Evolutionary conservation across 2,113 vertebrate species (phyloP).

Genomic region (Vidua chalybeata): DNA sequence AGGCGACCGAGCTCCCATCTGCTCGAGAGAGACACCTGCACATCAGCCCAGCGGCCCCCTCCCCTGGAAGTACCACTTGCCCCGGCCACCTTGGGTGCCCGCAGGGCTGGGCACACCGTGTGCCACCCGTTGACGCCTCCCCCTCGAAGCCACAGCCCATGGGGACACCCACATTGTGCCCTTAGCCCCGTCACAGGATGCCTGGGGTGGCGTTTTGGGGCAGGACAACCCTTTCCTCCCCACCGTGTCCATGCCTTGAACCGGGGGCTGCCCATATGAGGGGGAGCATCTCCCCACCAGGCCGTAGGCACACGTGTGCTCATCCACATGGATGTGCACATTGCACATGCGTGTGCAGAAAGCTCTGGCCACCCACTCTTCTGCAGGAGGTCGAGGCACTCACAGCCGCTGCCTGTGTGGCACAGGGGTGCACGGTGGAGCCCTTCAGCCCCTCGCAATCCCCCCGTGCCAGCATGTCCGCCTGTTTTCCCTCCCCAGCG

Average conservation of each 20-base stretch:
- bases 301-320: not conserved
- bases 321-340: not conserved
- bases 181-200: rapidly evolving
- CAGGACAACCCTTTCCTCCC: not conserved
- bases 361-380: not conserved
- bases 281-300: not conserved
- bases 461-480: not conserved
- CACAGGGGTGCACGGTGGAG: not conserved
- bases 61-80: not conserved
- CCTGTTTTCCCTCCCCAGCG: not conserved
- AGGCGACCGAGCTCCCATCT: slow-evolving; percentile 78
- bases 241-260: rapidly evolving
- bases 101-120: not conserved
- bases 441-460: not conserved
- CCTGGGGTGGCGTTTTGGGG: not conserved
- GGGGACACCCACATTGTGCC: not conserved
- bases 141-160: not conserved
- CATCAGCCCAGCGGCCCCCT: not conserved
- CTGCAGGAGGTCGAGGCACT: not conserved
- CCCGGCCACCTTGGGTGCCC: not conserved
- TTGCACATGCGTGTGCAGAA: not conserved
- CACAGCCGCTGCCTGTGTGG: not conserved
- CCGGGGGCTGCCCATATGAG: rapidly evolving
- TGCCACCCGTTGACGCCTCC: not conserved
- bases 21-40: slow-evolving; percentile 38